Percentiles rank a stretch among this genome's conserved stretches.
These are phyloP conservation scores for Corella eumyota DNA, from an alignment of 23 tunicate species.

Conservation along the genomic window DNA sequence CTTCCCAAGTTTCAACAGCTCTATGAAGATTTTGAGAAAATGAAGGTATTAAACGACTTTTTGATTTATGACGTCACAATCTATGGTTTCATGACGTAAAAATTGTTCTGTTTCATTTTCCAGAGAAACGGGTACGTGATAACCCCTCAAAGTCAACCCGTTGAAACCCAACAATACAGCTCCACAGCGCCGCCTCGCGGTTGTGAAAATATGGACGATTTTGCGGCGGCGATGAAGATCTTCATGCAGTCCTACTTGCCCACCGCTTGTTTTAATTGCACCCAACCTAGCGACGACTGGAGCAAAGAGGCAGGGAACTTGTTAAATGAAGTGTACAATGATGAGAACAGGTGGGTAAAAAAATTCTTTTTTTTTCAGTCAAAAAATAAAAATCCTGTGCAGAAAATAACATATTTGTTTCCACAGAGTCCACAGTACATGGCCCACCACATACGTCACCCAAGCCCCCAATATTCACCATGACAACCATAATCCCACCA, in stretches of 20 bases:
- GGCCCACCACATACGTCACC: too few relatives aligned
- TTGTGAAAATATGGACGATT: slow-evolving; percentile 1
- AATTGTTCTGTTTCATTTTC: not conserved
- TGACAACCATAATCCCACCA: too few relatives aligned
- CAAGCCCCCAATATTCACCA: too few relatives aligned
- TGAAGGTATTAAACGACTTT: slow-evolving; percentile 14
- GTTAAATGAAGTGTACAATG: slow-evolving; percentile 19
- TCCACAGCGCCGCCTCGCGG: not conserved
- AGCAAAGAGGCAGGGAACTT: slow-evolving; percentile 51
- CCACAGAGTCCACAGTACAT: too few relatives aligned
- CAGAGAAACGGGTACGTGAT: slow-evolving; percentile 1
- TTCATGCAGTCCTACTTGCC: slow-evolving; percentile 66
- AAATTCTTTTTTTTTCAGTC: too few relatives aligned
- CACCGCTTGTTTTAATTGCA: slow-evolving; percentile 15
- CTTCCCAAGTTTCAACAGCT: slow-evolving; percentile 38
- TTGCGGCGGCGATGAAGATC: slow-evolving; percentile 42
- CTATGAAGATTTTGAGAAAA: slow-evolving; percentile 43
- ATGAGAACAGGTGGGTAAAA: not conserved
- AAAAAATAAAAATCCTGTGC: too few relatives aligned
- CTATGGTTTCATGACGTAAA: not conserved
- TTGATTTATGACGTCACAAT: not conserved
- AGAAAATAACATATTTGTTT: too few relatives aligned
- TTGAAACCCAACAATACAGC: not conserved
- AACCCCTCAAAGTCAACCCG: not conserved
- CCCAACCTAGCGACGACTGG: slow-evolving; percentile 48